Percentiles rank a stretch among this genome's conserved stretches.
Conservation (phyloP, 2,797 vertebrate species). For the Pantherophis vulpinus region DNA sequence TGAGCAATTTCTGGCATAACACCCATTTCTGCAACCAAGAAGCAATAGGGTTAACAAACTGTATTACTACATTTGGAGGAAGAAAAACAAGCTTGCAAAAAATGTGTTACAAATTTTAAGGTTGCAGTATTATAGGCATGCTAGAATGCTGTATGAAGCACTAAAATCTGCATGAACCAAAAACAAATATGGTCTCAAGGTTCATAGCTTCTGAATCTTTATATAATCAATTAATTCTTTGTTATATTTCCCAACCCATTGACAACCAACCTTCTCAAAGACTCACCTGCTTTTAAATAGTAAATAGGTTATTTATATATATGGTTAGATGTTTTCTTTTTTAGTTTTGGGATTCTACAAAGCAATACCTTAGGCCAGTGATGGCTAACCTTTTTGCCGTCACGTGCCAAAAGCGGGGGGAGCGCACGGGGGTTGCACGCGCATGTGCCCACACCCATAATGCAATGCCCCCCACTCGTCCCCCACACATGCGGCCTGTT, state of each 20-base stretch:
- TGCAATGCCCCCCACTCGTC: too few relatives aligned
- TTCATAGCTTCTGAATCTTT: background rate
- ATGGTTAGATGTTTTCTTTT: background rate
- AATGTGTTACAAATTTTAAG: background rate
- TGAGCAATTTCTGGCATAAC: conserved; percentile 98
- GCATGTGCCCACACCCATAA: too few relatives aligned
- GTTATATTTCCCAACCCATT: background rate
- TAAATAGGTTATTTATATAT: background rate
- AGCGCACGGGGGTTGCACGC: too few relatives aligned
- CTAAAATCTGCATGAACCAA: background rate
- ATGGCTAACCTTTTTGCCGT: too few relatives aligned
- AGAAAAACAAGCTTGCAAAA: background rate
- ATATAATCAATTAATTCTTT: background rate
- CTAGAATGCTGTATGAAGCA: background rate
- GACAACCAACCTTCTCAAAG: background rate
- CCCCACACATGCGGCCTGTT: too few relatives aligned
- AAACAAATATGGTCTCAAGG: background rate
- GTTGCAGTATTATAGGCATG: background rate
- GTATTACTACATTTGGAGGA: background rate
- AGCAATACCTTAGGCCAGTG: background rate
- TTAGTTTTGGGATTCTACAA: background rate
- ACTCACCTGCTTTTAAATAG: background rate
- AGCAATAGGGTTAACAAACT: background rate
- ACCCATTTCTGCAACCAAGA: conserved; percentile 83
- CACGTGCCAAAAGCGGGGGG: too few relatives aligned